Base-by-base conservation (phyloP, 1,140 invertebrate species). In the Pteromalus puparum region DNA sequence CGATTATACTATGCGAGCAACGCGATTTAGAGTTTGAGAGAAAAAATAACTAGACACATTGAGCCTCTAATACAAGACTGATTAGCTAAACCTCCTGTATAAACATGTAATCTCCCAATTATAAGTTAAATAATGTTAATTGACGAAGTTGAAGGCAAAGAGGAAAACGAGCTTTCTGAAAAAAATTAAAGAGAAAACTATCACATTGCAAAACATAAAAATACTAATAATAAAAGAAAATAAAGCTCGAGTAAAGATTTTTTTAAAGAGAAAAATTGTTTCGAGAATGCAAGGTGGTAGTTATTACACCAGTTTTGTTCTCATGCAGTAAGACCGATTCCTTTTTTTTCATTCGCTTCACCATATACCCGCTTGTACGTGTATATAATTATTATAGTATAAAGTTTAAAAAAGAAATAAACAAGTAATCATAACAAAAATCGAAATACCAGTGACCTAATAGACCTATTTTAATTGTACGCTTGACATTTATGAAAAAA, bases 21-120 rank as follows among this genome's bases (percentile, higher is more conserved):
- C 87, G 88, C 89, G 90, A 91, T 89, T 90, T 85, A 88, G 87
- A 90, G 88, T 90, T 61, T 90, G 87, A 90, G 24, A 85, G 15
- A 83, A 61, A 26, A 81, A 79, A 84, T 68, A 89, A 90, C 87
- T 93, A 92, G 87, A 93, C 88, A 91, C 91, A 92, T 92, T 88
- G 90, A 92, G 92, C 92, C 92, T 93, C 91, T 91, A 92, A 92
- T 90, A 92, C 89, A 93, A 93, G 92, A 93, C 92, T 93, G 92
- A 93, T 92, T 92, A 93, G 92, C 91, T 92, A 92, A 92, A 91
- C 90, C 90, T 90, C 90, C 88, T 91, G 87, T 91, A 89, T 91
- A 92, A 91, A 90, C 88, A 90, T 90, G 87, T 92, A 91, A 91
- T 92, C 89, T 91, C 90, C 89, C 88, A 90, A 76, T 28, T 78